Evolutionary conservation across 2,113 vertebrate genomes (phyloP), one percentile per base, ranked within the genome.

Genomic region (Catharus fuscescens): DNA sequence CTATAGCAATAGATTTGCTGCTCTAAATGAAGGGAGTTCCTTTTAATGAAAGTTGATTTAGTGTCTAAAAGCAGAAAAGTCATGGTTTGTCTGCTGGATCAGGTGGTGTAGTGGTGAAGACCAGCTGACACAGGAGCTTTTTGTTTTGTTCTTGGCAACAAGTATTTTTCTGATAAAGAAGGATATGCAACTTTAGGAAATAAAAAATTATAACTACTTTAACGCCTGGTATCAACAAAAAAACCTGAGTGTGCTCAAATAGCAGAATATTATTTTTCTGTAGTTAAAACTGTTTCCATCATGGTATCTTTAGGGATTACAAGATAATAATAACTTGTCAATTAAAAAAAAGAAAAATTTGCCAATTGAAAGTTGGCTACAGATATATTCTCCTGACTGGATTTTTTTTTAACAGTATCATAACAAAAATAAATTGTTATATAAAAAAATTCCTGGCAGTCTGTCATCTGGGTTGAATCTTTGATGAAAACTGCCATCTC

Each of bases 71-170:
- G 15, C 66, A 79, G 91, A 76, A 78, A 86, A 79, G 24, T 48
- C 12, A 65, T 90, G 92, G 69, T 93, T 94, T 80, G 18, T 94
- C 50, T 97, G 80, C 72, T 88, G 81, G 91, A 71, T 94, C 56
- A 72, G 73, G 70, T 96, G 72, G 36, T 96, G 23, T 74, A 86
- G 67, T 78, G 77, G 83, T 91, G 67, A 93, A 93, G 96, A 74
- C 89, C 88, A 96, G 93, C 71, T 96, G 94, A 90, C 94, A 86
- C 14, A 65, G 60, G 54, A 90, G 23, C 57, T 44, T 90, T 88
- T 62, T 82, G 53, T 71, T 95, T 93, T 86, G 40, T 86, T 86
- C 48, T 71, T 88, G 50, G 14, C 25, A 87, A 61, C 8, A 47
- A 38, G 21, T 65, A 2, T 52, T 84, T 85, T 93, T 74, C 34